Evolutionary conservation across 2,888 invertebrate genomes (phyloP), one percentile per base, ranked within the genome.

Genomic region (Pammene aurita): DNA sequence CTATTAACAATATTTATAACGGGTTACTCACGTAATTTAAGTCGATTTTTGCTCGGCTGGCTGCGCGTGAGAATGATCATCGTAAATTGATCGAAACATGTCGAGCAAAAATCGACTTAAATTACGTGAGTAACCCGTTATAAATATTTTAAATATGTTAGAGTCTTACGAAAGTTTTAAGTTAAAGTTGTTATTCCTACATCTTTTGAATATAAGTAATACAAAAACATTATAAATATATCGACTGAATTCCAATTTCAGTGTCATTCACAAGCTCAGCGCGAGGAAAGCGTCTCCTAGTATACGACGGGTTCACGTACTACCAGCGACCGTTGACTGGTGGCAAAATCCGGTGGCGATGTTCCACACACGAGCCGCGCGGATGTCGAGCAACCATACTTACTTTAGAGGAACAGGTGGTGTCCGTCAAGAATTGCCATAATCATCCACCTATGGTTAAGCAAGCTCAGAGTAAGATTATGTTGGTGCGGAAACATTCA

Each of bases 251-350:
- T 38, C 7, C 38, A 38, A 38, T 63, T 63, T 11, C 65, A 65
- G 56, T 11, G 6, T 2, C 34, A n/a, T 65, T 56, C 5, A 56
- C 42, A 18, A 35, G 10, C 10, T 65, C 65, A 1, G 16, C 14
- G n/a, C 13, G 38, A 34, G 65, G 65, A 7, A 56, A 48, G 4
- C 56, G 56, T 35, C 34, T 65, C 6, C 14, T 65, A 0, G 18
- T 54, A 42, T 66, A 46, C 60, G 41, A 54, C 7, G 60, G 60
- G 1, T 66, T 18, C 16, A 44, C 66, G 7, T 60, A 54, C 18
- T 66, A 60, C 35, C 7, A 13, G 34, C 5, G 14, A 5, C 16
- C 16, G 5, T 0, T 4, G 13, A 11, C 5, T 7, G 4, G 34
- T 13, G 18, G 16, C 1, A 66, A 66, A 11, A 2, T 9, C 5